Evolutionary conservation across 2,113 vertebrate species (phyloP).

Genomic region (Heterocephalus glaber): DNA sequence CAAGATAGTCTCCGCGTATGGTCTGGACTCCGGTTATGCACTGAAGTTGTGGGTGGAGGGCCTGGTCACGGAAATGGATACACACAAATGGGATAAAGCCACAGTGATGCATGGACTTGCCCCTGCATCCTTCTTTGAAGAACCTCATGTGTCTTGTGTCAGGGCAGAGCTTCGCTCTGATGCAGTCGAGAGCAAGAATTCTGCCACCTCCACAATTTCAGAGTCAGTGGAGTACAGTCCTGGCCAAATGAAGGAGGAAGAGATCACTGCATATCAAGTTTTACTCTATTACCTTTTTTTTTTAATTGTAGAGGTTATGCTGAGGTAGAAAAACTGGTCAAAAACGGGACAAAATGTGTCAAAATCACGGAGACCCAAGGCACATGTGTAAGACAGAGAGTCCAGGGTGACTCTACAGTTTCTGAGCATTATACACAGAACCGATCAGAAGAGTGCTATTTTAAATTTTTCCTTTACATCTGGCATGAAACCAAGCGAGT

Average conservation of each 20-base stretch:
- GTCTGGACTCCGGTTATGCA: background rate
- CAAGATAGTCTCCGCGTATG: background rate
- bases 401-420: background rate
- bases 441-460: background rate
- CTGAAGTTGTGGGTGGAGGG: background rate
- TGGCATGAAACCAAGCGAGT: background rate
- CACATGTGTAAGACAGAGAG: background rate
- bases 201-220: background rate
- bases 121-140: background rate
- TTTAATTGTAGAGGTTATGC: background rate
- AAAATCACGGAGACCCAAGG: background rate
- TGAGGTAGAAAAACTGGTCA: background rate
- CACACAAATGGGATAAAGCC: background rate
- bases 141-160: background rate
- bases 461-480: background rate
- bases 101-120: fast-evolving
- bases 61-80: background rate
- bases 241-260: background rate
- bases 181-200: background rate
- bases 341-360: background rate
- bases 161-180: background rate
- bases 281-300: background rate
- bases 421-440: background rate
- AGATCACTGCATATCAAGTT: background rate
- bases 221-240: background rate